phyloP scores from a whole-genome alignment of 2,113 vertebrate genomes.

The Myxocyprinus asiaticus region DNA sequence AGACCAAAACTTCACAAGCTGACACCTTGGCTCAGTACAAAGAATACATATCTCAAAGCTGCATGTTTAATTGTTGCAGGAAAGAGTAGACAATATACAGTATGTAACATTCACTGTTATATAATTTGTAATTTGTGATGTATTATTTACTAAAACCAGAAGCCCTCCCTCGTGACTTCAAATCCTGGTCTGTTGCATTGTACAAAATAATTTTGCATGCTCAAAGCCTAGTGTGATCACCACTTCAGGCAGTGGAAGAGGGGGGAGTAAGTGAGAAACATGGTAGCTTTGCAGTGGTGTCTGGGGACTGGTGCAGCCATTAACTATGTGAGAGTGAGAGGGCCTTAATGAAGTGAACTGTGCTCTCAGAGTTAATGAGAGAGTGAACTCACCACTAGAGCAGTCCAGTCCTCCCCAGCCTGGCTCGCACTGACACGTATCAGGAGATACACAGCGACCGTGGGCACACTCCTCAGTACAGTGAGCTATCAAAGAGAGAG shows the following conservation, averaged over 20 bases:
- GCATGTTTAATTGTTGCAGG: too few species aligned
- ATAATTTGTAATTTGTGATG: too few species aligned
- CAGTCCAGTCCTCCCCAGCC: conserved; percentile 98
- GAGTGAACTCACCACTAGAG: conserved; percentile 93
- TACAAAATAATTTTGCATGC: too few species aligned
- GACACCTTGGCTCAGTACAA: too few species aligned
- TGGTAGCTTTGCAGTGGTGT: conserved; percentile 45
- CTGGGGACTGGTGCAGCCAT: conserved; percentile 52
- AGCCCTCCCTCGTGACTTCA: too few species aligned
- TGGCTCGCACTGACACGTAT: conserved; percentile 96
- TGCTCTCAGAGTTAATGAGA: conserved; percentile 60
- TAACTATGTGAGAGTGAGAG: conserved; percentile 51
- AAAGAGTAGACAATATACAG: too few species aligned
- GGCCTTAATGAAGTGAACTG: conserved; percentile 59
- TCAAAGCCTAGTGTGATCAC: too few species aligned
- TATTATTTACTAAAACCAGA: too few species aligned
- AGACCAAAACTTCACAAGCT: too few species aligned
- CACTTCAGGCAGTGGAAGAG: conserved; percentile 7
- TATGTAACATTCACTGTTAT: too few species aligned
- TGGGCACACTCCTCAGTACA: conserved; percentile 96
- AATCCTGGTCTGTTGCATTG: too few species aligned
- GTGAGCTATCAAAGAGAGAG: conserved; percentile 79
- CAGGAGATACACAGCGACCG: conserved; percentile 93
- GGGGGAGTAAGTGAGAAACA: conserved; percentile 45
- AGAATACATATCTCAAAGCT: too few species aligned